Evolutionary conservation across 1,140 invertebrate species (phyloP).

Genomic region (Episyrphus balteatus): DNA sequence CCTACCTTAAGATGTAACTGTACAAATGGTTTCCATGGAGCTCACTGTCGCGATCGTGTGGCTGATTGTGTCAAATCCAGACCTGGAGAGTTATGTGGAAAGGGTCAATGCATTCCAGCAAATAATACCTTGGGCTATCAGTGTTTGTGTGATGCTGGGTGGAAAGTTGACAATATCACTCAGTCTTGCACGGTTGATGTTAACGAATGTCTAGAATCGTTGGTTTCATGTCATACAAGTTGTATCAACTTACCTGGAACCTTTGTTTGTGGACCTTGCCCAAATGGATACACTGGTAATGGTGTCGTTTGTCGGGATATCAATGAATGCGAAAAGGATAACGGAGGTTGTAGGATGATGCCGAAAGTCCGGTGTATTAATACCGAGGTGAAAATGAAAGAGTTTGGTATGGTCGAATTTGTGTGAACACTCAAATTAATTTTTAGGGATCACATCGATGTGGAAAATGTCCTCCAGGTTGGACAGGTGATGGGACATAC

Average conservation of each 20-base stretch:
- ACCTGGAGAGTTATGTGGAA: slow-evolving; percentile 68
- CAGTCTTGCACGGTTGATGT: slow-evolving; percentile 53
- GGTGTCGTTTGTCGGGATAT: slow-evolving; percentile 77
- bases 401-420: too few species aligned
- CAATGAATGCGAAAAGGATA: slow-evolving; percentile 73
- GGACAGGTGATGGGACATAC: slow-evolving; percentile 67
- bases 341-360: slow-evolving; percentile 81
- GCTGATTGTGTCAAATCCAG: slow-evolving; percentile 60
- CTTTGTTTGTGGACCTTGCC: slow-evolving; percentile 76
- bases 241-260: slow-evolving; percentile 81
- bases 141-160: slow-evolving; percentile 77
- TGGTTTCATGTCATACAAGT: slow-evolving; percentile 64
- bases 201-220: slow-evolving; percentile 63
- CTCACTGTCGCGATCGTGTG: slow-evolving; percentile 62
- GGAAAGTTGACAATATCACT: slow-evolving; percentile 55
- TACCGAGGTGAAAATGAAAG: slow-evolving; percentile 41
- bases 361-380: slow-evolving; percentile 71
- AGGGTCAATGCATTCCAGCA: slow-evolving; percentile 68
- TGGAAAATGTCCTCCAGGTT: slow-evolving; percentile 74
- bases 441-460: slow-evolving; percentile 73
- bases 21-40: slow-evolving; percentile 59
- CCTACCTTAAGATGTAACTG: slow-evolving; percentile 58
- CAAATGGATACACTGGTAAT: slow-evolving; percentile 74
- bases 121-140: slow-evolving; percentile 46
- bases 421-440: too few species aligned